Conservation (phyloP, 2,888 invertebrate genomes). For the Saturnia japonica region DNA sequence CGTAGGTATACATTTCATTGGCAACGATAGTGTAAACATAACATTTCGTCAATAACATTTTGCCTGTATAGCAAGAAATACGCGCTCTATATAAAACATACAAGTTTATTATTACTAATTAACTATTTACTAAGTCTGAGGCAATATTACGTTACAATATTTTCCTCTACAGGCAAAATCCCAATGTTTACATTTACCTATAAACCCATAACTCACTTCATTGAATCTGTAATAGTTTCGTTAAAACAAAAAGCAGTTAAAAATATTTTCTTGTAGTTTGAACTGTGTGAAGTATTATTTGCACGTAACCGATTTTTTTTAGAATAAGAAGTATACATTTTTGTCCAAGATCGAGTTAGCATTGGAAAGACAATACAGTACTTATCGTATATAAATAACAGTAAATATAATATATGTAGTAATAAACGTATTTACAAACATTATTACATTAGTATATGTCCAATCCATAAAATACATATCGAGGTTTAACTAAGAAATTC, state of each 20-base stretch:
- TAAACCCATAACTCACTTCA: neutral
- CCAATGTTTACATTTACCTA: constrained; percentile 13
- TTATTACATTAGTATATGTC: neutral
- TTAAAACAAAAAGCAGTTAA: neutral
- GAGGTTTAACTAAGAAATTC: neutral
- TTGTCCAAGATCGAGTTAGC: neutral
- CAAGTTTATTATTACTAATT: neutral
- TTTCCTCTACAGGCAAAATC: constrained; percentile 11
- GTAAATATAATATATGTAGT: neutral
- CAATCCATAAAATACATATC: neutral
- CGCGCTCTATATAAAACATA: neutral
- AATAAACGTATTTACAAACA: neutral
- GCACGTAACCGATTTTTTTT: neutral
- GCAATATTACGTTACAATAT: neutral
- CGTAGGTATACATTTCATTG: constrained; percentile 36
- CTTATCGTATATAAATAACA: too few species aligned
- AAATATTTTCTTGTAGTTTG: neutral
- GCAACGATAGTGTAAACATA: constrained; percentile 13
- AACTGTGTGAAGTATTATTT: neutral
- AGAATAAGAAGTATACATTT: neutral
- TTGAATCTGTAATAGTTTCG: neutral
- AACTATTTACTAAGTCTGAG: neutral
- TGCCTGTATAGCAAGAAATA: neutral
- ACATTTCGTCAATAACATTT: constrained; percentile 1
- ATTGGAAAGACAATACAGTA: neutral